Percentiles rank a stretch among this genome's conserved stretches.
phyloP scores from a whole-genome alignment of 2,113 vertebrate species.

The Rutilus rutilus region DNA sequence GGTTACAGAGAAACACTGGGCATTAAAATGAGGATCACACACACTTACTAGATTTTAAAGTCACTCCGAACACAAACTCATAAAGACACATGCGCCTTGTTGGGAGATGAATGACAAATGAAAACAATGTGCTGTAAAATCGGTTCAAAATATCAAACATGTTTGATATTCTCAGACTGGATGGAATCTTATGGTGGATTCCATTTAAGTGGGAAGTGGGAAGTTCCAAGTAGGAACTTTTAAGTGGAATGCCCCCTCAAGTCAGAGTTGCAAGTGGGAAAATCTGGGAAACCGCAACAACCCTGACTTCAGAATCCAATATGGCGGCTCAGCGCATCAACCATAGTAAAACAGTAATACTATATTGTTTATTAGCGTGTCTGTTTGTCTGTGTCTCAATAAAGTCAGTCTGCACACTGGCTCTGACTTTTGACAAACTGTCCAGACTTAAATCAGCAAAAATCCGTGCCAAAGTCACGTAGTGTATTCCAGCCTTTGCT shows the following conservation, averaged over 20 bases:
- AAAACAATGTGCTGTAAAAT: neutral
- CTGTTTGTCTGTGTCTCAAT: no score
- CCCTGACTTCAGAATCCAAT: no score
- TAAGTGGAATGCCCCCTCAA: no score
- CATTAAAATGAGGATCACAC: neutral
- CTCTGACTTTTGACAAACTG: neutral
- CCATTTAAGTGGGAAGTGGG: no score
- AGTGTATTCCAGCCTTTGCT: neutral
- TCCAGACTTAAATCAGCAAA: neutral
- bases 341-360: no score
- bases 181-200: neutral
- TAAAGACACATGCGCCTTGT: neutral
- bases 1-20: neutral
- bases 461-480: neutral
- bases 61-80: neutral
- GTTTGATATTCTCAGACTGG: neutral
- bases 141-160: neutral
- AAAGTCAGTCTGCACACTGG: neutral
- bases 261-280: no score
- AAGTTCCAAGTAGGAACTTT: no score
- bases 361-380: no score
- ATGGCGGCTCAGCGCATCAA: no score
- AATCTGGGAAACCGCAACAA: no score
- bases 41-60: neutral
- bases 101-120: neutral